Evolutionary conservation across 2,113 vertebrate genomes (phyloP), one percentile per base, ranked within the genome.

Genomic region (Chionomys nivalis): DNA sequence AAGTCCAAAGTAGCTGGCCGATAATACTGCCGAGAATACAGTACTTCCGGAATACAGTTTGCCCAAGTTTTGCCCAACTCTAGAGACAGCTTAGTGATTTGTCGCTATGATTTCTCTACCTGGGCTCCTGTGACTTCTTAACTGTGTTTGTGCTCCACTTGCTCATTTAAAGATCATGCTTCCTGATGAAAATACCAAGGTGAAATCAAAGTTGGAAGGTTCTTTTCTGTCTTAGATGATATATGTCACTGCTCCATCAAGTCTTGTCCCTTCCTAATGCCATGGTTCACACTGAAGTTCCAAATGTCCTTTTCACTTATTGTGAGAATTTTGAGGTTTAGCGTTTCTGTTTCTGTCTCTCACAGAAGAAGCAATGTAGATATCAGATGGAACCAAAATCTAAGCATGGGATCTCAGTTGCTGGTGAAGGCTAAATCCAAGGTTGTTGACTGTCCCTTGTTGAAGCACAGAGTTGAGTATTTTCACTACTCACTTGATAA

Each of bases 401-500:
- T 83, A 23, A 89, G 42, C 33, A 89, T 68, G 2, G 31, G 28
- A 19, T 83, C 65, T 90, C 36, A 36, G 21, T 33, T 88, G 73
- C 12, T 83, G 75, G 24, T 63, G 47, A 72, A 91, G 19, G 26
- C 47, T 90, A 76, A 39, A 39, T 28, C 49, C 28, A 12, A 26
- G 52, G 66, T 73, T 87, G 26, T 73, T 47, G 31, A 5, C 16
- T n/a, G 19, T 78, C 87, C 52, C 68, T 75, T 68, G n/a, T 42
- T 70, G 63, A 96, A 75, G 61, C 81, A 70, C 24, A 82, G 6
- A 91, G 12, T 82, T 85, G 70, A 58, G 8, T 82, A 73, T 75
- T 77, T 86, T 44, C 79, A 75, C 91, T 95, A 92, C 92, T 88
- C 86, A 90, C 76, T 58, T 90, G 24, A 93, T 76, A 42, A 39